phyloP scores from a whole-genome alignment of 1,140 invertebrate genomes.

The Zaprionus vittiger region DNA sequence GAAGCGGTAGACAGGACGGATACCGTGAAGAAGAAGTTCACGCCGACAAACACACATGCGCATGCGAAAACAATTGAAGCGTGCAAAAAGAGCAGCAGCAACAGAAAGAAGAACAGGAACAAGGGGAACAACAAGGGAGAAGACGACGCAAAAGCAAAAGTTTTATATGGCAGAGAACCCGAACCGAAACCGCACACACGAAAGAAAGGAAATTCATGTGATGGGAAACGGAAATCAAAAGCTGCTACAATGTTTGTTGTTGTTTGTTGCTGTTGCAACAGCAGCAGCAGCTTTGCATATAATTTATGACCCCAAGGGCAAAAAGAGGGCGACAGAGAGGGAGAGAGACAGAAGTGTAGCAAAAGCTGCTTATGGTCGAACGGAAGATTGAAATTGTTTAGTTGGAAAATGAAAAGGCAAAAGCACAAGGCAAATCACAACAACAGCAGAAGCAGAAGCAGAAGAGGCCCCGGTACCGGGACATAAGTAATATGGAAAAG shows the following conservation, averaged over 20 bases:
- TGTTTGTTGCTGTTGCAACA: constrained; percentile 25
- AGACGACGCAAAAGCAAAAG: constrained; percentile 62
- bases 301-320: constrained; percentile 66
- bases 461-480: constrained; percentile 1
- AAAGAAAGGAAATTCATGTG: constrained; percentile 75
- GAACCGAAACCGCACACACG: constrained; percentile 63
- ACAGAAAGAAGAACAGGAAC: constrained; percentile 14
- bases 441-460: background rate
- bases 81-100: constrained; percentile 58
- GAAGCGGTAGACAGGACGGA: constrained; percentile 34
- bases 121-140: constrained; percentile 28
- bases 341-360: constrained; percentile 48
- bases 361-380: constrained; percentile 71
- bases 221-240: constrained; percentile 84
- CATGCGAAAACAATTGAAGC: constrained; percentile 81
- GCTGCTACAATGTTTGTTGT: constrained; percentile 67
- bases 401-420: constrained; percentile 62
- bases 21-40: constrained; percentile 12
- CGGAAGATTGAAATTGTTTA: constrained; percentile 70
- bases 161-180: constrained; percentile 59
- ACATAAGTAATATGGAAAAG: constrained; percentile 44
- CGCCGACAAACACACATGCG: constrained; percentile 55
- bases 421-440: constrained; percentile 26
- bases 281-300: constrained; percentile 69
- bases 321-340: constrained; percentile 12